Evolutionary conservation across 2,797 vertebrate genomes (phyloP), one percentile per base, ranked within the genome.

Genomic region (Chaetophractus vellerosus): DNA sequence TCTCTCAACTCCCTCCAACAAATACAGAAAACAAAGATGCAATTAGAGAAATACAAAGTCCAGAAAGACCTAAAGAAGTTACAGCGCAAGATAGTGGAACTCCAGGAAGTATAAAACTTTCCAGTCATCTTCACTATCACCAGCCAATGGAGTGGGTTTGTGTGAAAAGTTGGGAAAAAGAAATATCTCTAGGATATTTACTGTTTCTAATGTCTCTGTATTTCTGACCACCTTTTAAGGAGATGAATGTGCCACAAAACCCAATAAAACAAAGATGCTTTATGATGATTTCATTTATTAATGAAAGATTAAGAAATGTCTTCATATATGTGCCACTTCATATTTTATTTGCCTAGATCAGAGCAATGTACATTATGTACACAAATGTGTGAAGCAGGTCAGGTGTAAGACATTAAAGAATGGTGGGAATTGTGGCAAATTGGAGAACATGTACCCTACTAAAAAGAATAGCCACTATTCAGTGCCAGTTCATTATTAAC

Each of bases 1-100:
- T 98, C 99, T 94, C 98, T 99, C 57, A 98, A 98, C 79, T 98
- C 99, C 91, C 98, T 99, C 94, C 99, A 98, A 97, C 98, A 98
- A 97, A 99, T 99, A 96, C 93, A 97, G 78, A 98, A 99, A 91
- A 97, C 98, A 95, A 99, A 99, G 96, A 98, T 98, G 96, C 98
- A 98, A 88, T 97, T 99, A 64, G 98, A 99, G 94, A 99, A 99
- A 95, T 98, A 98, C 96, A 99, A 98, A 97, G 98, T 99, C 90
- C 98, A 98, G 80, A 98, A 98, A 97, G 98, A 99, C 76, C 96
- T 98, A 83, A 98, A 97, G 93, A 98, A 98, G 69, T 61, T 97
- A 45, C 91, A 83, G 23, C 91, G 76, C 59, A 98, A 98, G 91
- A 96, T 98, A 94, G 97, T 82, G 36, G 96, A 98, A 76, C 96